Conservation (phyloP, 2,888 invertebrate genomes). For the Sacculina carcini region DNA sequence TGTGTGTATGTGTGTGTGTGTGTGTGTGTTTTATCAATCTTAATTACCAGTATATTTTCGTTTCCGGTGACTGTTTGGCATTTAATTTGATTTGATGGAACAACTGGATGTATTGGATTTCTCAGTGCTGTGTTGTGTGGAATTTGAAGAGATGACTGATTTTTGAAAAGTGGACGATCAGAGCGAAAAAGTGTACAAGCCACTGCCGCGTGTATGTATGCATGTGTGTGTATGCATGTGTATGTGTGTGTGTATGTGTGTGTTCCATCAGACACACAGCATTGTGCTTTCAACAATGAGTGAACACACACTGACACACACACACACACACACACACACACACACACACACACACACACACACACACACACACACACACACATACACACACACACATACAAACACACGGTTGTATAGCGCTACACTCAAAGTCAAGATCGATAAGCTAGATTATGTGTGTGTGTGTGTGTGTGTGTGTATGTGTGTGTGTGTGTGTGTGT, state of each 20-base stretch:
- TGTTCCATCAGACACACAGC: slow-evolving; percentile 1
- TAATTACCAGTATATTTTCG: not conserved
- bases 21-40: too few relatives aligned
- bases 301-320: not conserved
- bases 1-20: slow-evolving; percentile 3
- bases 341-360: slow-evolving; percentile 4
- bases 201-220: slow-evolving; percentile 2
- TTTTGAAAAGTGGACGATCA: not conserved
- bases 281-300: not conserved
- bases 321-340: slow-evolving; percentile 6
- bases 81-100: too few relatives aligned
- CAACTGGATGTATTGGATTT: too few relatives aligned
- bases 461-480: slow-evolving; percentile 7
- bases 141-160: not conserved
- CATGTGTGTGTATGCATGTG: not conserved
- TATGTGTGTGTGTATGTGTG: not conserved
- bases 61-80: too few relatives aligned
- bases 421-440: not conserved
- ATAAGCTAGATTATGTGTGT: slow-evolving; percentile 1
- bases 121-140: too few relatives aligned
- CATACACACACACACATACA: not conserved
- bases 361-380: not conserved
- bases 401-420: not conserved
- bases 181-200: not conserved
- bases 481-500: slow-evolving; percentile 8